These are phyloP conservation scores for Lota lota DNA, from an alignment of 2,113 vertebrate genomes.

Conservation along the genomic window DNA sequence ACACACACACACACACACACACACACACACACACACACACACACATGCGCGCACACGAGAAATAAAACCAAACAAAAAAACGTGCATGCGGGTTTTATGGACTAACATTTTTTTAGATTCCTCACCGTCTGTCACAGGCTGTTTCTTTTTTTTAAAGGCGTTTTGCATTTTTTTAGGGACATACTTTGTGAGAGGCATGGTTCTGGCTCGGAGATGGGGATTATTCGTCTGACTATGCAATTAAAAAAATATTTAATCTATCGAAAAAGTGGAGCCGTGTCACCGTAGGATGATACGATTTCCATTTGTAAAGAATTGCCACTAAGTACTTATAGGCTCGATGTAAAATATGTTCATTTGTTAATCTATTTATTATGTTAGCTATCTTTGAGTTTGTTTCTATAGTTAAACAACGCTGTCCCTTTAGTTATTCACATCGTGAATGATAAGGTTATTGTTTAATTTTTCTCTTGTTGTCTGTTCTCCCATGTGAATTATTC, in stretches of 20 bases:
- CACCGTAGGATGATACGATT: constrained; percentile 43
- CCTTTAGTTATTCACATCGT: constrained; percentile 53
- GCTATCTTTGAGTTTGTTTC: constrained; percentile 65
- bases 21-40: too few species aligned
- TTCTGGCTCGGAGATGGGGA: constrained; percentile 50
- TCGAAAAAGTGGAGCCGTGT: constrained; percentile 35
- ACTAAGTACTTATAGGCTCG: constrained; percentile 22
- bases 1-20: too few species aligned
- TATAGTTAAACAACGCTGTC: constrained; percentile 54
- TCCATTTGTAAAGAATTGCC: constrained; percentile 45
- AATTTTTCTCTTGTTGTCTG: constrained; percentile 44
- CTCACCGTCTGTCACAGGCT: constrained; percentile 35
- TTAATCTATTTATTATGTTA: constrained; percentile 53
- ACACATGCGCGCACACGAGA: too few species aligned
- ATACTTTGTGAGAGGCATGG: constrained; percentile 51
- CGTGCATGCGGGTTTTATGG: constrained; percentile 75
- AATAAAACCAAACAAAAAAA: constrained; percentile 46
- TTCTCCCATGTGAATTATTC: constrained; percentile 58
- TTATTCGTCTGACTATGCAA: constrained; percentile 74
- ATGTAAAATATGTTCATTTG: constrained; percentile 56
- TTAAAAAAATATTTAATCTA: constrained; percentile 57
- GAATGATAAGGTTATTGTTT: constrained; percentile 37
- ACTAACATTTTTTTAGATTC: constrained; percentile 52
- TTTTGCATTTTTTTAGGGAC: constrained; percentile 43
- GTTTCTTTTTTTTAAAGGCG: neutral